Base-by-base conservation (phyloP, 2,113 vertebrate species). In the Butorides virescens region DNA sequence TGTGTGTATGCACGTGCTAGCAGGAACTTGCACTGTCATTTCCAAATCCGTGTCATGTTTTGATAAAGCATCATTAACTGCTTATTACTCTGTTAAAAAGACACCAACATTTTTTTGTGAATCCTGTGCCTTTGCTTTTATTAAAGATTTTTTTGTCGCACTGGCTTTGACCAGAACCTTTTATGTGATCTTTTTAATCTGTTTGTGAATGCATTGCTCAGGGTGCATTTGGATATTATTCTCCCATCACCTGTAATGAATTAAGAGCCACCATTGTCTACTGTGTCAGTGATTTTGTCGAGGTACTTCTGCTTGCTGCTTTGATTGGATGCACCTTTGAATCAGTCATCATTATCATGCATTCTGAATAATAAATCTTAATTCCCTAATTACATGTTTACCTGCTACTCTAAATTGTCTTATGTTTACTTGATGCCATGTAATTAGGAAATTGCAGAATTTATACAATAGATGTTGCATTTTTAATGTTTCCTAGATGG, bases 381-480 rank as follows among this genome's bases (percentile, higher is more conserved):
- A 97, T 98, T 97, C 89, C 91, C 95, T 98, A 97, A 97, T 98
- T 97, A 90, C 94, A 93, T 39, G 72, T 96, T 97, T 97, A 97
- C 96, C 84, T 97, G 85, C 95, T 88, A 39, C 92, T 95, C 68
- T 74, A 93, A 97, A 97, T 97, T 95, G 96, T 95, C 77, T 95
- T 58, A 25, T 95, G 90, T 94, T 95, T 94, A 90, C 82, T 67
- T 89, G 63, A 86, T 96, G 97, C 92, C 56, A 56, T 93, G 87
- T 95, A 97, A 97, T 98, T 97, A 97, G 93, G 85, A 95, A 97
- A 97, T 97, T 90, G 91, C 73, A 91, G 87, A 93, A 96, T 96
- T 96, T 94, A 90, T 95, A 80, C 95, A 97, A 97, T 97, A 95
- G 96, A 20, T 83, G 82, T 92, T 86, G 72, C 84, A 34, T 46